These are phyloP conservation scores for Nebria brevicollis DNA, from an alignment of 2,888 invertebrate genomes.

Conservation along the genomic window DNA sequence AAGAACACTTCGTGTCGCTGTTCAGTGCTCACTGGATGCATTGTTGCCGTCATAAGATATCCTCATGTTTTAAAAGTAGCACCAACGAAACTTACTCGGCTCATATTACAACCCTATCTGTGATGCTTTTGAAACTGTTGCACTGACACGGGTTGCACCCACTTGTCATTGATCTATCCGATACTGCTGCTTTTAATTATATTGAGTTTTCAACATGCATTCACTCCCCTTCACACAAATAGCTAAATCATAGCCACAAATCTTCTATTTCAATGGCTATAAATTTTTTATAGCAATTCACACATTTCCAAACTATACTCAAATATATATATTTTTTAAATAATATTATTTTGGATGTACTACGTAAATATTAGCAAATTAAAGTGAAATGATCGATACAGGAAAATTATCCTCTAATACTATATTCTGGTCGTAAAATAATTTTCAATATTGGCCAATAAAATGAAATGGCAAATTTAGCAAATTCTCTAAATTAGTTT, in stretches of 20 bases:
- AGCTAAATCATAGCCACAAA: neutral
- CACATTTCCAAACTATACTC: too few species aligned
- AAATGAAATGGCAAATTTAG: too few species aligned
- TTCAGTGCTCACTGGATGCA: slow-evolving; percentile 24
- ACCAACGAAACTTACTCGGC: neutral
- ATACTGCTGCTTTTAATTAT: neutral
- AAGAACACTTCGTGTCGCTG: slow-evolving; percentile 7
- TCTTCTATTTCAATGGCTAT: neutral
- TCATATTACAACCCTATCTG: slow-evolving; percentile 8
- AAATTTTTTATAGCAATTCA: too few species aligned
- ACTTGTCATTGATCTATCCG: slow-evolving; percentile 15
- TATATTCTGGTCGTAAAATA: too few species aligned
- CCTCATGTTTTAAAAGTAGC: slow-evolving; percentile 2
- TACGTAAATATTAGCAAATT: too few species aligned
- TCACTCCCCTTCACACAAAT: neutral
- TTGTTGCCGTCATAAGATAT: slow-evolving; percentile 21
- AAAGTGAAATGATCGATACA: too few species aligned
- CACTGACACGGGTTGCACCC: slow-evolving; percentile 16
- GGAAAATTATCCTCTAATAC: too few species aligned
- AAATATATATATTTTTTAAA: too few species aligned
- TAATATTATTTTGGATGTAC: too few species aligned
- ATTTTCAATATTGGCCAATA: too few species aligned
- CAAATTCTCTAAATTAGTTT: too few species aligned
- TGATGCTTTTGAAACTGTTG: neutral
- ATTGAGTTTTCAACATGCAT: neutral